Base-by-base conservation (phyloP, 1,140 invertebrate genomes). In the Chironomus tepperi region DNA sequence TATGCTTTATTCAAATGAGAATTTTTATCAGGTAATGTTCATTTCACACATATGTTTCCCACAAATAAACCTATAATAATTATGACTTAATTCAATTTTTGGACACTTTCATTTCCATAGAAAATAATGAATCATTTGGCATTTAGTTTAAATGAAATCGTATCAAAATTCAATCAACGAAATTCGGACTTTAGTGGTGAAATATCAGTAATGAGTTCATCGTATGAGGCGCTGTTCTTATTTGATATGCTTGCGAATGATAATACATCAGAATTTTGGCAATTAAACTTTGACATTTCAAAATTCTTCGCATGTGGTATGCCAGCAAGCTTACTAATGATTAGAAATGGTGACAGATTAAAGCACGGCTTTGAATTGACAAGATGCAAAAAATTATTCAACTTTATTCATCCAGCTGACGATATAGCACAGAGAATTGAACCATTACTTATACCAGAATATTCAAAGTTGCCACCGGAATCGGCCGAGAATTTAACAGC, bases 51-150 rank as follows among this genome's bases (percentile, higher is more conserved):
- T 70, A 7, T 34, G 19, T 34, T 34, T 34, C 24, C 24, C 24
- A 34, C 24, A 34, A n/a, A n/a, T n/a, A n/a, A n/a, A n/a, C n/a
- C n/a, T n/a, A n/a, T n/a, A n/a, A n/a, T n/a, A n/a, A 18, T 70
- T 18, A 70, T 70, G 16, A 21, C 65, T 70, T 18, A 70, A 70
- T 70, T 21, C 6, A 21, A 10, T 57, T 57, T 57, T 57, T 57
- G 24, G 12, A 57, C 12, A 57, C 47, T 70, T 21, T 70, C 16
- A 70, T 70, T 19, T 19, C 19, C 18, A n/a, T 19, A 70, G 65
- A 70, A 70, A 70, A 70, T 70, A 5, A 70, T 70, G 65, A 70
- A 70, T 70, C 65, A 70, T 70, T 70, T 70, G 65, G 65, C 65
- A 10, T 70, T 70, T 21, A 70, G 65, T 70, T 8, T 70, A 9